Percentiles rank a stretch among this genome's conserved stretches.
Conservation (phyloP, 2,888 invertebrate genomes). For the Strigamia maritima region DNA sequence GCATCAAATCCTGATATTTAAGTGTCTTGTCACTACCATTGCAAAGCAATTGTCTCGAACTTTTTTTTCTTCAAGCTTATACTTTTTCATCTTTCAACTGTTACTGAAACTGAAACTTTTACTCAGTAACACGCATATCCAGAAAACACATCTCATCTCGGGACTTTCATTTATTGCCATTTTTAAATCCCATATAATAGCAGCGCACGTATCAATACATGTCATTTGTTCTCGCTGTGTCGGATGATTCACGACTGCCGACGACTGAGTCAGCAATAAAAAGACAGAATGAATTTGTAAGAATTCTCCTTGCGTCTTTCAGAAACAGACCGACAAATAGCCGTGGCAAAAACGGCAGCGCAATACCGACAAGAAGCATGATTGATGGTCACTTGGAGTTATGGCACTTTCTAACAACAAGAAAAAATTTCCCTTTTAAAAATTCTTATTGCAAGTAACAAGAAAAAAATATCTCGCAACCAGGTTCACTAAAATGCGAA, state of each 20-base stretch:
- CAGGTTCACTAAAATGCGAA: neutral
- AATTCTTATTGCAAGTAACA: neutral
- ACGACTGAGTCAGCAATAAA: conserved; percentile 24
- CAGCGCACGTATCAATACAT: conserved; percentile 24
- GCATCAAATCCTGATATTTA: neutral
- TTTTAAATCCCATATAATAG: conserved; percentile 18
- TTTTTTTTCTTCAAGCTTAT: neutral
- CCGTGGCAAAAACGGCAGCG: conserved; percentile 19
- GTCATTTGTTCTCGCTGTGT: conserved; percentile 16
- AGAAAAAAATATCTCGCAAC: neutral
- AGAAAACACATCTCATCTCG: neutral
- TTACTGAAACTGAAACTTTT: neutral
- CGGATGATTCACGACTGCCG: conserved; percentile 22
- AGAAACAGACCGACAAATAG: conserved; percentile 29
- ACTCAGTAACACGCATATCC: neutral
- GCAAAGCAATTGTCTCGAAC: neutral
- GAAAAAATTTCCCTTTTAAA: neutral
- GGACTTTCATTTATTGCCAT: conserved; percentile 2
- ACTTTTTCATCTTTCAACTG: neutral
- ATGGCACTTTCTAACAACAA: neutral
- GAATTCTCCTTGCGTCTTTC: conserved; percentile 24
- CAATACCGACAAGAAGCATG: neutral
- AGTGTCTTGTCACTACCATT: neutral
- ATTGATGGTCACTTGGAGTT: conserved; percentile 29
- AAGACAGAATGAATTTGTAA: conserved; percentile 27